phyloP scores from a whole-genome alignment of 2,113 vertebrate species.

The Muscicapa adusta region DNA sequence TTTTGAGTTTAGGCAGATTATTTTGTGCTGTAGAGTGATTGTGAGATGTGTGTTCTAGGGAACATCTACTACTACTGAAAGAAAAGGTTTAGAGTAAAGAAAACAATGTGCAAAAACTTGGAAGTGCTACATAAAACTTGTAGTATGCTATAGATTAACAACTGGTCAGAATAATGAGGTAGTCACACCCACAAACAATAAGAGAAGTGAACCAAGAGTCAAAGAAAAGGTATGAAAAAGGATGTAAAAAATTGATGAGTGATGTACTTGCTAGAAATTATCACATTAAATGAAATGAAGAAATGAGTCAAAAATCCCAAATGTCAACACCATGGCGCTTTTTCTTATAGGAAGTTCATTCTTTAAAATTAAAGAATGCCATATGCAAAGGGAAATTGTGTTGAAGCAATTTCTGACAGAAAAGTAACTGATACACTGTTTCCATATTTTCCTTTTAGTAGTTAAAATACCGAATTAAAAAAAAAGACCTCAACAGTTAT shows the following conservation, averaged over 20 bases:
- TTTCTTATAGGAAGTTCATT: neutral
- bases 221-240: neutral
- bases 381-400: neutral
- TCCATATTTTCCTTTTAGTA: neutral
- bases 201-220: neutral
- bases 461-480: neutral
- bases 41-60: neutral
- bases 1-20: neutral
- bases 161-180: neutral
- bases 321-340: neutral
- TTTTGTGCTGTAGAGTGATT: neutral
- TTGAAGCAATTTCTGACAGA: neutral
- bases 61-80: neutral
- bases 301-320: neutral
- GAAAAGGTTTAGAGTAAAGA: neutral
- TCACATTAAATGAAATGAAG: neutral
- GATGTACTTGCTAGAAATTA: neutral
- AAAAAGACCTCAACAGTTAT: neutral
- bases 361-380: neutral
- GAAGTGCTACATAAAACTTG: neutral
- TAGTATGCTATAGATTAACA: neutral
- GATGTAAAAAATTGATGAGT: neutral
- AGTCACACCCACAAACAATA: neutral
- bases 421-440: neutral
- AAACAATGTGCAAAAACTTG: neutral